Conservation (phyloP, 2,113 vertebrate genomes). For the Cercocebus atys region DNA sequence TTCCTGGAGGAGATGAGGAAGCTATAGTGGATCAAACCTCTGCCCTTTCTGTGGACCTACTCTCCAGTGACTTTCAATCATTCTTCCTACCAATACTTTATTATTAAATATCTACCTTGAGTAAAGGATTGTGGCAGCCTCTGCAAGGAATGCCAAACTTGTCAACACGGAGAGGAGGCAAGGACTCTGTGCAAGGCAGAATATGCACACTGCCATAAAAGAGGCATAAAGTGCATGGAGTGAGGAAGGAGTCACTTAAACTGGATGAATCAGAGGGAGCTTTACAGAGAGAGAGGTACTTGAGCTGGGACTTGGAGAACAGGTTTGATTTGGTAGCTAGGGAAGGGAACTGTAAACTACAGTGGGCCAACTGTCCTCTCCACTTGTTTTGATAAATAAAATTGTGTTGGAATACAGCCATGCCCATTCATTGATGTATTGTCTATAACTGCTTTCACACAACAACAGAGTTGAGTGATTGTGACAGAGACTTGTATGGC, state of each 20-base stretch:
- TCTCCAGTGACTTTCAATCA: background rate
- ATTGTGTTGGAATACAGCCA: background rate
- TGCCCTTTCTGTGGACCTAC: background rate
- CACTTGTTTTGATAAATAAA: slow-evolving; percentile 6
- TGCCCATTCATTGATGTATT: background rate
- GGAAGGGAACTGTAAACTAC: background rate
- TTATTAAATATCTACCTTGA: background rate
- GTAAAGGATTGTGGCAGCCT: background rate
- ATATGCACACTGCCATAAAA: background rate
- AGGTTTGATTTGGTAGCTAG: background rate
- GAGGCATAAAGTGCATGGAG: background rate
- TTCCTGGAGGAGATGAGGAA: slow-evolving; percentile 33
- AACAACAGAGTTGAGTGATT: background rate
- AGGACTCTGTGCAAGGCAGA: background rate
- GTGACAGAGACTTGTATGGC: background rate
- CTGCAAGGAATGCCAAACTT: background rate
- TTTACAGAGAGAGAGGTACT: background rate
- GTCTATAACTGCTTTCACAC: background rate
- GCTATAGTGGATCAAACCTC: background rate
- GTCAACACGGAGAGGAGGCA: background rate
- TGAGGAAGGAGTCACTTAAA: background rate
- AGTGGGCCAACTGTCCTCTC: background rate
- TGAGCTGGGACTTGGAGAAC: background rate
- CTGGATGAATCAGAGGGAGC: background rate
- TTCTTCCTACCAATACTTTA: background rate